phyloP scores from a whole-genome alignment of 2,113 vertebrate species.

The Brachyhypopomus occidentalis region DNA sequence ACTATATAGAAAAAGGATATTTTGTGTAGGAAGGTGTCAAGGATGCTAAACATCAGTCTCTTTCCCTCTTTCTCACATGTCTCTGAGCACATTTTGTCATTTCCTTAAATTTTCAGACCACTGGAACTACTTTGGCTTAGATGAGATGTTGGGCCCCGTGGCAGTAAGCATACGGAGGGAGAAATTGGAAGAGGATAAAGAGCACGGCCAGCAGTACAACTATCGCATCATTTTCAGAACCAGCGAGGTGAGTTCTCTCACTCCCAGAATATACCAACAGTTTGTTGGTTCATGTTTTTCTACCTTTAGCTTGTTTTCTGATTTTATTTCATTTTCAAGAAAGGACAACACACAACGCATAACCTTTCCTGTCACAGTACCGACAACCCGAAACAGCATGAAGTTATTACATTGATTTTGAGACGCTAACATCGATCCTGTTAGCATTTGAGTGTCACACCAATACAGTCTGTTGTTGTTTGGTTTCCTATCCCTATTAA shows the following conservation, averaged over 20 bases:
- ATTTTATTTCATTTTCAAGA: too few species aligned
- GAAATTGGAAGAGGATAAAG: slow-evolving; percentile 95
- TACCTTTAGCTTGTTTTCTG: too few species aligned
- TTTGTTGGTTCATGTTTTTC: too few species aligned
- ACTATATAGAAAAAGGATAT: neutral
- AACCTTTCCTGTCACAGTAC: too few species aligned
- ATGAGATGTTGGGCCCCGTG: slow-evolving; percentile 94
- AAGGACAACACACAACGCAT: too few species aligned
- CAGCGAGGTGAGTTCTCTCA: slow-evolving; percentile 84
- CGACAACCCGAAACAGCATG: neutral
- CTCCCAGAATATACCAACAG: neutral
- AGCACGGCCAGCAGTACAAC: slow-evolving; percentile 94
- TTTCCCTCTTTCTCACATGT: neutral
- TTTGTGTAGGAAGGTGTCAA: neutral
- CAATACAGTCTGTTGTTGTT: neutral
- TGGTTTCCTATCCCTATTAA: neutral
- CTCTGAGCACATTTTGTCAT: neutral
- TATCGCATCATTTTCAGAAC: slow-evolving; percentile 96
- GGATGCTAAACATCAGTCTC: neutral
- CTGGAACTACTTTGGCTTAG: slow-evolving; percentile 98
- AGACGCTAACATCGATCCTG: slow-evolving; percentile 3
- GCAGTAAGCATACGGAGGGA: slow-evolving; percentile 96
- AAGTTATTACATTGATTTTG: neutral
- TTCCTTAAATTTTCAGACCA: slow-evolving; percentile 77
- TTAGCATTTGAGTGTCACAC: neutral